Base-by-base conservation (phyloP, 2,888 invertebrate genomes). In the Sinopyrophorus schimmeli region DNA sequence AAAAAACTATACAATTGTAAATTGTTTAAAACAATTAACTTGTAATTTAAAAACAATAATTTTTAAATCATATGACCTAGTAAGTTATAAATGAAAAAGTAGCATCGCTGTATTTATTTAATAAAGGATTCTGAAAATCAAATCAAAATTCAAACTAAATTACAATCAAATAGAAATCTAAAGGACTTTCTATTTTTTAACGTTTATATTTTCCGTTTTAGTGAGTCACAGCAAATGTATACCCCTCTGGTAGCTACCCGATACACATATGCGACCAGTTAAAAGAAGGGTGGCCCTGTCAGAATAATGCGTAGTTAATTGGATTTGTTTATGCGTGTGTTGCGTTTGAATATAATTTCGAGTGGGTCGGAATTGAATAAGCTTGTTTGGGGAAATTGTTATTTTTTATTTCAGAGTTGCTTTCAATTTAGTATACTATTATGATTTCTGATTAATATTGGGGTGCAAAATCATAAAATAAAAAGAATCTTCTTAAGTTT, bases 241-340 rank as follows among this genome's bases (percentile, higher is more conserved):
- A 30, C 41, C 41, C 41, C 41, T 38, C 27, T 24, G 32, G 28
- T 17, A 24, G 32, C 52, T 43, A 47, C 40, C 38, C 53, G 59
- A 57, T 59, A 60, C 61, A 67, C 67, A 67, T 67, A 67, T 67
- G 67, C 65, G 66, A 66, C 66, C 66, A 65, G 65, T 64, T 64
- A 64, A 61, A 66, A 64, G 68, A 64, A 64, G 64, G 56, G 64
- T 59, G 56, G 58, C 63, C 66, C 64, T 69, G 68, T 68, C 68
- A 69, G 67, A 67, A 69, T 69, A 70, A 71, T 71, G 69, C 69
- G 65, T 62, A 66, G 68, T 70, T 71, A 71, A 71, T 71, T 71
- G 70, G 71, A 71, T 71, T 70, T 71, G 69, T 71, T 69, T 71
- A 69, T 69, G 69, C 68, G 66, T 64, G 68, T 64, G 70, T 62